Evolutionary conservation across 2,113 vertebrate genomes (phyloP), one percentile per base, ranked within the genome.

Genomic region (Raja brachyura): DNA sequence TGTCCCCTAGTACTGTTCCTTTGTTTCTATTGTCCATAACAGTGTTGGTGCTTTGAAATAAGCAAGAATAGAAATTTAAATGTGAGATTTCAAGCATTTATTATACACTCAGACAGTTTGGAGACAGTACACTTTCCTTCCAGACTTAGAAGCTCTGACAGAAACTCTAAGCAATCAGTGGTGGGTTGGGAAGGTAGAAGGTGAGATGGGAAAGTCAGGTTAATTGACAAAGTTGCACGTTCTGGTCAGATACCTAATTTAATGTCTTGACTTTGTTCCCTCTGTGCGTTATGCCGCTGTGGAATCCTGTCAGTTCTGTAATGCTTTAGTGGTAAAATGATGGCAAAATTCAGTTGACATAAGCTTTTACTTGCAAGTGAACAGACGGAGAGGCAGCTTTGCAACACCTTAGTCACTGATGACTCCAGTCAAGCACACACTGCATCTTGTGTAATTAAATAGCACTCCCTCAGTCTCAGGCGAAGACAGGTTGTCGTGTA

Each of bases 371-470:
- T 92, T 33, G 18, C 33, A 92, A 54, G 22, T 4, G 90, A 70
- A 92, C 90, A 92, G 66, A 74, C 73, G 90, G 90, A 59, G 33
- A 92, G 22, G 33, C 33, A 92, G 90, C 8, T 74, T 74, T 68
- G 70, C 90, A 92, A 73, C 33, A 54, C 20, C 90, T 48, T 25
- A 66, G 33, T 73, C 66, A 92, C 8, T 90, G 88, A 90, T 73
- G 39, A 14, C 66, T 92, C 66, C 33, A 73, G 66, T 92, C 66
- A 92, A 92, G 66, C 90, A 73, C 48, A 68, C 33, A 70, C 6
- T 39, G 3, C n/a, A 13, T 90, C 28, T 54, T 73, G 33, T 28
- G 66, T 68, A 73, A 73, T 92, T 73, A 92, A 92, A 92, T 92
- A 54, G 66, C n/a, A 22, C 68, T 90, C n/a, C 16, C 20, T 92